Conservation (phyloP, 2,113 vertebrate genomes). For the Todiramphus chloris region DNA sequence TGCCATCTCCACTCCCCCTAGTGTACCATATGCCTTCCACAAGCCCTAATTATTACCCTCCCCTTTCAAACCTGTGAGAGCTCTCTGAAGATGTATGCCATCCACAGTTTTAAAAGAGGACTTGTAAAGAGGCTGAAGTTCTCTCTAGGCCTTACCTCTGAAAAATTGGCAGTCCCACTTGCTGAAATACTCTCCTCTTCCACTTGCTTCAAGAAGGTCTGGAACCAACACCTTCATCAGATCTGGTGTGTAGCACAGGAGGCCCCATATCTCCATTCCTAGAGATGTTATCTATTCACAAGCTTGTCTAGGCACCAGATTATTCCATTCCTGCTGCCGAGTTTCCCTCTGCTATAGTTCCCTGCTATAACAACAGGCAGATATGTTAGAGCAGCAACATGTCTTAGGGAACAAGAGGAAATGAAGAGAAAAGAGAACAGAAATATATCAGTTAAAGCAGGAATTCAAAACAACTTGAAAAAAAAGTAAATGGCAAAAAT, state of each 20-base stretch:
- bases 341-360: not conserved
- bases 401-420: not conserved
- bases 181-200: not conserved
- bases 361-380: not conserved
- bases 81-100: not conserved
- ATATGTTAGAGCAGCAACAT: not conserved
- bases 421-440: not conserved
- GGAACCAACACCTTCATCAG: not conserved
- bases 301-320: not conserved
- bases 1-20: not conserved
- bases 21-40: not conserved
- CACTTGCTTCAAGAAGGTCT: not conserved
- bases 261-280: not conserved
- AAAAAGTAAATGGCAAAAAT: not conserved
- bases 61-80: not conserved
- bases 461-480: not conserved
- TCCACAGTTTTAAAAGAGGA: not conserved
- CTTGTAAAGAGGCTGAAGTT: not conserved
- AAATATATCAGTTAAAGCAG: not conserved
- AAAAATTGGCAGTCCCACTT: not conserved
- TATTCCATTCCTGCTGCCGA: fast-evolving
- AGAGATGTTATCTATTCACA: not conserved
- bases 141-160: not conserved
- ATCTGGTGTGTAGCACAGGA: fast-evolving
- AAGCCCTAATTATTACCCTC: not conserved